Base-by-base conservation (phyloP, 2,888 invertebrate species). In the Melinaea menophilus region DNA sequence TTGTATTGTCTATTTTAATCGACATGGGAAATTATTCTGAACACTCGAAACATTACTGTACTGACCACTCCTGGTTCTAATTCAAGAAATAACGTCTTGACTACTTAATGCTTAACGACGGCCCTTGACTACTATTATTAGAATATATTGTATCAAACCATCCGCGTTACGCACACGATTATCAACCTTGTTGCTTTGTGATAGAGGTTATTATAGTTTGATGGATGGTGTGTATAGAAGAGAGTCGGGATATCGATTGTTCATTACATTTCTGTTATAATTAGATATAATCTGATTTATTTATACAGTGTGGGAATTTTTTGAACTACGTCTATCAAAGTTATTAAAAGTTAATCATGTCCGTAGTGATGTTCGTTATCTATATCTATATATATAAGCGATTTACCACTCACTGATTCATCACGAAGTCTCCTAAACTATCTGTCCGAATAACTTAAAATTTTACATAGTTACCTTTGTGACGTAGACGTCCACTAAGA, bases 281-380 rank as follows among this genome's bases (percentile, higher is more conserved):
- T 75, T 73, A 71, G 67, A 67, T 72, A 61, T 64, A 69, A 67
- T 69, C 68, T 67, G 74, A 73, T 75, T 77, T 79, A 80, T 79
- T 79, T 79, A 76, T 74, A 72, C 63, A 72, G 73, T 69, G 78
- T 81, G 81, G 78, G 81, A 81, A 80, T 68, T 72, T 72, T 61
- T 59, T 62, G 59, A 66, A 68, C 57, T 41, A 41, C 7, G 9
- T 41, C 3, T 41, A 41, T 41, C 0, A 41, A 41, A 3, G 9
- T 41, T 41, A 41, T 41, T 41, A 9, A 41, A 41, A 9, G 3
- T 9, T 22, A 22, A 22, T 22, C 22, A 22, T 22, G 22, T 22
- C 22, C 22, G 22, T 22, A 22, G 22, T 22, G 22, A 22, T 22
- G 22, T 22, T 22, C 22, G 22, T 22, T 22, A 22, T 22, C 22